Evolutionary conservation across 2,888 invertebrate species (phyloP).

Genomic region (Pachliopta kotzebuea): DNA sequence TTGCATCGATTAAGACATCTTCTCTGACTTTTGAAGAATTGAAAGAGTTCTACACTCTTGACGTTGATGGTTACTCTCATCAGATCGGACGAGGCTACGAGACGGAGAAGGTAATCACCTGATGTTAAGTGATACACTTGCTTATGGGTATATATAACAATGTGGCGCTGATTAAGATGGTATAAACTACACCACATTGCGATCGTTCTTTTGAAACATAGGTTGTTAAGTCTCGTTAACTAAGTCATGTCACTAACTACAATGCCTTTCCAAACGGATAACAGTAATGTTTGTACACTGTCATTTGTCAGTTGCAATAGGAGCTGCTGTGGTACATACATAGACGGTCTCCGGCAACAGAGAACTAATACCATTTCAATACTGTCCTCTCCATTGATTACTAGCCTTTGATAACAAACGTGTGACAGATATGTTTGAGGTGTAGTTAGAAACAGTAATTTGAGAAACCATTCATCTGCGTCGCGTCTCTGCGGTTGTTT

Average conservation of each 20-base stretch:
- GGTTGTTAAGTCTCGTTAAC: no score
- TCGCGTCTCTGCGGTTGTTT: constrained; percentile 16
- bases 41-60: neutral
- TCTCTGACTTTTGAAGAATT: neutral
- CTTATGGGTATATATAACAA: no score
- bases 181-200: no score
- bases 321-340: no score
- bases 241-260: no score
- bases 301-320: no score
- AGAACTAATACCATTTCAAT: neutral
- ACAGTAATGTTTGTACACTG: no score
- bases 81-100: neutral
- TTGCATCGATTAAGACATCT: neutral
- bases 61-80: neutral
- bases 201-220: neutral
- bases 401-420: neutral
- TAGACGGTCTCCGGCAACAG: no score
- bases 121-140: no score
- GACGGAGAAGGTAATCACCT: no score
- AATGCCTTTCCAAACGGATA: no score
- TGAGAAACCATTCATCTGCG: constrained; percentile 5
- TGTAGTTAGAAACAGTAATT: constrained; percentile 13
- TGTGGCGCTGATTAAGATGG: no score
- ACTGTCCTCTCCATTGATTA: neutral
- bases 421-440: neutral